These are phyloP conservation scores for Ormyrus pomaceus DNA, from an alignment of 2,888 invertebrate species.

Conservation along the genomic window DNA sequence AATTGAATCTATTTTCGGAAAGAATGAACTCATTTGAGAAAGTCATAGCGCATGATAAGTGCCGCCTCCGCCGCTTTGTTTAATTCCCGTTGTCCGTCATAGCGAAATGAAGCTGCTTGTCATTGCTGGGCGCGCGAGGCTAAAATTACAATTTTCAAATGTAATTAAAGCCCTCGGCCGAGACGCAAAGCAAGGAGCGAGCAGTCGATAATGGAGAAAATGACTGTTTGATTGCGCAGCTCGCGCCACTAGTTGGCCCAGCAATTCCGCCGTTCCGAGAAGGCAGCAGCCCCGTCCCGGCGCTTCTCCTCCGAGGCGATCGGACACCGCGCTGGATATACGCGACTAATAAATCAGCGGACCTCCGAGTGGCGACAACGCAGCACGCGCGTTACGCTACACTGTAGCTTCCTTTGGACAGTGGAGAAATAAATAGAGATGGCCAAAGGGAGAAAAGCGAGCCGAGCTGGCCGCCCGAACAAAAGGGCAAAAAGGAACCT, in stretches of 20 bases:
- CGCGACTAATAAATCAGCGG: constrained; percentile 68
- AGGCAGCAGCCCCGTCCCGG: neutral
- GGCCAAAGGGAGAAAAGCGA: constrained; percentile 58
- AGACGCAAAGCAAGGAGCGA: too few relatives aligned
- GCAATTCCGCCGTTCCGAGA: constrained; percentile 5
- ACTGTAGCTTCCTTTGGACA: constrained; percentile 56
- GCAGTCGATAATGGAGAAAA: too few relatives aligned
- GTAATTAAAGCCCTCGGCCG: neutral
- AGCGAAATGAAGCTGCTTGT: too few relatives aligned
- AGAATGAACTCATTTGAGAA: too few relatives aligned
- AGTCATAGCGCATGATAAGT: too few relatives aligned
- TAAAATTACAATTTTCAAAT: neutral
- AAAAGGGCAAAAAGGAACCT: constrained; percentile 24
- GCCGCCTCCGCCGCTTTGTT: too few relatives aligned
- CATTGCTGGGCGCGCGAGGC: too few relatives aligned
- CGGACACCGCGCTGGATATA: constrained; percentile 58
- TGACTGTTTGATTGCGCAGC: neutral
- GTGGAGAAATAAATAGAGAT: constrained; percentile 51
- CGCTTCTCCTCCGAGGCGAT: constrained; percentile 20
- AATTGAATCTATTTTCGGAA: too few relatives aligned
- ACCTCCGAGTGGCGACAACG: constrained; percentile 64
- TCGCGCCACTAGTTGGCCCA: neutral
- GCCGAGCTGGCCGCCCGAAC: constrained; percentile 19
- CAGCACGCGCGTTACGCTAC: constrained; percentile 63
- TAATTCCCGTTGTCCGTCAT: too few relatives aligned